Base-by-base conservation (phyloP, 2,888 invertebrate genomes). In the Tromatobia lineatoria region DNA sequence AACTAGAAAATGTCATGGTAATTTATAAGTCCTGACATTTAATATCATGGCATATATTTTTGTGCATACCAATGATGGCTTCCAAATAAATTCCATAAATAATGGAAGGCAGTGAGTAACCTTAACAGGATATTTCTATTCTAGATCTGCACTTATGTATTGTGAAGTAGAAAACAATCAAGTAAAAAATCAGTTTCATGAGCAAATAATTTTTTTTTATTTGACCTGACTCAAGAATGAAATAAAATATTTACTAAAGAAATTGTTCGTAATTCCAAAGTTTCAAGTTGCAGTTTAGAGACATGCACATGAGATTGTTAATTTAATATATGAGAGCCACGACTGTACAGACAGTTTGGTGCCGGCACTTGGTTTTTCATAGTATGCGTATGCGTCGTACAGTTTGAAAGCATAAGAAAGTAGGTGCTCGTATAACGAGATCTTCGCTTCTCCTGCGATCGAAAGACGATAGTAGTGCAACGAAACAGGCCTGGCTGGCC, bases 351-450 rank as follows among this genome's bases (percentile, higher is more conserved):
- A 29, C 7, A 61, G 59, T 20, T 34, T 34, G 29, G 29, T 61
- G 59, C 29, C 10, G 29, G 34, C 59, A 61, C n/a, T 80, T 67
- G 64, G 80, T 47, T 61, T 67, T 50, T 20, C 34, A 64, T 38
- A 23, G 59, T 18, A 52, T 57, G 52, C 23, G 47, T 70, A 57
- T 42, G 47, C 20, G 20, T 70, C 59, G 77, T 50, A 20, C 52
- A 57, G 11, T 69, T 67, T 42, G 25, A 54, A 64, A 50, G 52
- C 79, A 38, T 54, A 59, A 47, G 64, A 54, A 66, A 79, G 52
- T 80, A 34, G 64, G 64, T 73, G 54, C 73, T 80, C 71, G 71
- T 80, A 76, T 80, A 77, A 83, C 80, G 83, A 83, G 80, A 80
- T 82, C 71, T 77, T 76, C 45, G 50, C 13, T 50, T 83, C 67